phyloP scores from a whole-genome alignment of 2,113 vertebrate species.

The Pterocles gutturalis region DNA sequence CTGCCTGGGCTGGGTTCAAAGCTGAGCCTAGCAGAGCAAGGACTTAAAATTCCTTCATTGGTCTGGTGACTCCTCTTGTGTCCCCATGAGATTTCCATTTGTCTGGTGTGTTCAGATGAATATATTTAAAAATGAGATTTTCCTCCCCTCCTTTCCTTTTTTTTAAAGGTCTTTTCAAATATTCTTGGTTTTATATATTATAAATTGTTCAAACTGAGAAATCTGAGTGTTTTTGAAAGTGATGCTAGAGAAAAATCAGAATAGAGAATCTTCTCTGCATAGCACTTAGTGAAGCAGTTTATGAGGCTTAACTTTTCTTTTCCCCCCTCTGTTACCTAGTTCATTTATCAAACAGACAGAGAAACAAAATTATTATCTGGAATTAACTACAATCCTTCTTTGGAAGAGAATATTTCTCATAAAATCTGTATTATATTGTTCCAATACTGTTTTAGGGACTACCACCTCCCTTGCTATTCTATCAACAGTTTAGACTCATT shows the following conservation, averaged over 20 bases:
- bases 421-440: not conserved
- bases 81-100: not conserved
- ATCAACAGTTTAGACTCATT: not conserved
- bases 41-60: not conserved
- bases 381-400: not conserved
- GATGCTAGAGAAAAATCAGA: not conserved
- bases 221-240: not conserved
- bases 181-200: not conserved
- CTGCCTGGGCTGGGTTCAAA: not conserved
- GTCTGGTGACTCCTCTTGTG: not conserved
- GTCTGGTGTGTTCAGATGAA: not conserved
- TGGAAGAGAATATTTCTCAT: not conserved
- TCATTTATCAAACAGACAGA: not conserved
- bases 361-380: not conserved
- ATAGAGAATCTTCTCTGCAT: not conserved
- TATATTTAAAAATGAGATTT: not conserved
- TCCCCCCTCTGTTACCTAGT: not conserved
- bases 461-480: fast-evolving
- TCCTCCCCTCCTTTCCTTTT: fast-evolving
- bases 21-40: not conserved
- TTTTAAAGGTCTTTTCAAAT: not conserved
- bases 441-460: not conserved
- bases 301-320: not conserved
- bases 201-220: not conserved
- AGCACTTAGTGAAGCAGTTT: not conserved